These are phyloP conservation scores for Pseudonaja textilis DNA, from an alignment of 2,113 vertebrate species.

Conservation along the genomic window DNA sequence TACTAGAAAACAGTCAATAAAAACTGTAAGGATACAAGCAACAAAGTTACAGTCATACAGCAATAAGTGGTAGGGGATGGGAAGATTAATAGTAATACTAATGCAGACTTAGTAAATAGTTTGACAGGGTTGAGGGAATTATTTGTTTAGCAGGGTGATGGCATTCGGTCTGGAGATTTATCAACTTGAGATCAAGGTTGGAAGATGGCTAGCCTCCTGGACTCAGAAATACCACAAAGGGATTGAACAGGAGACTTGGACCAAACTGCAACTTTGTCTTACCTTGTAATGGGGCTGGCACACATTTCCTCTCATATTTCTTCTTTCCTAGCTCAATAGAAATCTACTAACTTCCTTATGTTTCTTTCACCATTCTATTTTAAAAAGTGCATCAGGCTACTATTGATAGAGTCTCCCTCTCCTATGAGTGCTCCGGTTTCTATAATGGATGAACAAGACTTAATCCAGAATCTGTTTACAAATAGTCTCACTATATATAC, in stretches of 20 bases:
- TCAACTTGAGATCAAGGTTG: background rate
- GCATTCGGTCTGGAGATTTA: background rate
- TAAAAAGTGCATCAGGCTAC: background rate
- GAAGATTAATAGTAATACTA: too few species aligned
- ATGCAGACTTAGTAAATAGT: too few species aligned
- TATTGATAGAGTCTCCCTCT: background rate
- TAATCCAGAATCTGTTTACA: background rate
- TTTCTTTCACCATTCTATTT: background rate
- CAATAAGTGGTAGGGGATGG: too few species aligned
- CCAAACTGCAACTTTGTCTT: background rate
- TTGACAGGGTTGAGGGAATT: too few species aligned
- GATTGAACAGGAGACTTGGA: background rate
- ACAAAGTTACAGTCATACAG: too few species aligned
- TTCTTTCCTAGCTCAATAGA: background rate
- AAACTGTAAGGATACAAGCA: too few species aligned
- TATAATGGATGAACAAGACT: background rate
- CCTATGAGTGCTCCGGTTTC: background rate
- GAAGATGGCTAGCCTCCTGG: background rate
- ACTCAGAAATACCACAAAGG: background rate
- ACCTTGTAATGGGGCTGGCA: background rate
- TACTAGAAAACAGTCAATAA: too few species aligned
- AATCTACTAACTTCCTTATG: background rate
- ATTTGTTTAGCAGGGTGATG: too few species aligned
- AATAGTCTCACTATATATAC: background rate
- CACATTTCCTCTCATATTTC: background rate